A percentile compares a stretch with the other conserved stretches of the same genome.
These are phyloP conservation scores for Himalopsyche japonica DNA, from an alignment of 2,888 invertebrate species.

Conservation along the genomic window DNA sequence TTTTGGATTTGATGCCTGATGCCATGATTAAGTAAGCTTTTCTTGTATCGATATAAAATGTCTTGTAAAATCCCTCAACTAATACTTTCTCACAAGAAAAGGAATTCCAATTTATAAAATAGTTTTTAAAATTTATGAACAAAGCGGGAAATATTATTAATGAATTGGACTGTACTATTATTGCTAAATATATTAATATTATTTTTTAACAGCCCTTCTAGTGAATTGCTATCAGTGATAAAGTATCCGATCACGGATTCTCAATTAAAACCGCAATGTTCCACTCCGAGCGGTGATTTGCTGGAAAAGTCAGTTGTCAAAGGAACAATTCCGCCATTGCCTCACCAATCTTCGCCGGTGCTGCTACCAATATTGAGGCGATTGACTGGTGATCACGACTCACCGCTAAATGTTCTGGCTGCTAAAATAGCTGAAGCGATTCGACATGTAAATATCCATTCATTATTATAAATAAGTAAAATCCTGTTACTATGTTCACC, in stretches of 20 bases:
- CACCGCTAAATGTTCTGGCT: slow-evolving; percentile 15
- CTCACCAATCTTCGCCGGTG: background rate
- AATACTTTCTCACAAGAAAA: too few species aligned
- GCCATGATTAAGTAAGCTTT: too few species aligned
- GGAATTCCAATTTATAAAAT: too few species aligned
- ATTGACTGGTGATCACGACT: slow-evolving; percentile 15
- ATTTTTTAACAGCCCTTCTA: background rate
- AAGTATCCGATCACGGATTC: background rate
- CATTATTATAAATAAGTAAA: background rate
- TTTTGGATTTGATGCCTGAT: too few species aligned
- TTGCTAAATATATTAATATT: too few species aligned
- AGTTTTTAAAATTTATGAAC: too few species aligned
- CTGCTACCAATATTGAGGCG: slow-evolving; percentile 10
- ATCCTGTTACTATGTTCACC: too few species aligned
- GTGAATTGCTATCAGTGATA: background rate
- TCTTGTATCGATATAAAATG: too few species aligned
- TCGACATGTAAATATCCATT: slow-evolving; percentile 10
- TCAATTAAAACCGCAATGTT: slow-evolving; percentile 3
- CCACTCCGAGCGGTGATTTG: slow-evolving; percentile 2
- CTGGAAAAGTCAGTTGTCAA: background rate
- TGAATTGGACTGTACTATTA: too few species aligned
- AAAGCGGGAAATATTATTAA: too few species aligned
- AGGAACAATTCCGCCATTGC: slow-evolving; percentile 5
- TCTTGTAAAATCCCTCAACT: too few species aligned
- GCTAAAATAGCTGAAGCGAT: slow-evolving; percentile 26